These are phyloP conservation scores for Drosophila hamatofila DNA, from an alignment of 2,888 invertebrate genomes.

Conservation along the genomic window DNA sequence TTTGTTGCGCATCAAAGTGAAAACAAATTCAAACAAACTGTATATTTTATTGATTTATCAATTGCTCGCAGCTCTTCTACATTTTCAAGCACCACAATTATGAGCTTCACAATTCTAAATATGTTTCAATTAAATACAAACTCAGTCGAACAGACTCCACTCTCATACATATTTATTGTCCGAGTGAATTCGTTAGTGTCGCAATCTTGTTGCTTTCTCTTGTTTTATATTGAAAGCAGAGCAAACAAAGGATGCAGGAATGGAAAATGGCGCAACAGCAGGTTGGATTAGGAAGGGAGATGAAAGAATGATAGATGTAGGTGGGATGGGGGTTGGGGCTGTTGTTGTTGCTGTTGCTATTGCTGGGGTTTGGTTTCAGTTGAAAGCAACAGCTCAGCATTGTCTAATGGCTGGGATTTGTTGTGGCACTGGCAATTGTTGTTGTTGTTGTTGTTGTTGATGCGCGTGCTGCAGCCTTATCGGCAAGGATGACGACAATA, in stretches of 20 bases:
- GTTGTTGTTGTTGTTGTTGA: background rate
- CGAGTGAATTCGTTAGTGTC: constrained; percentile 38
- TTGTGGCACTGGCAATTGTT: background rate
- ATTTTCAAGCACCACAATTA: background rate
- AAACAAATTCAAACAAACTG: background rate
- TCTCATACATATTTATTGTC: constrained; percentile 7
- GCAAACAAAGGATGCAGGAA: constrained; percentile 23
- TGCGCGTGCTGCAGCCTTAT: constrained; percentile 1
- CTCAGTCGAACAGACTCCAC: background rate
- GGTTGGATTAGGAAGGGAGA: background rate
- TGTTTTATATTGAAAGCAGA: constrained; percentile 14
- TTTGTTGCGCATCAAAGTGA: background rate
- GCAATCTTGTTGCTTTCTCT: constrained; percentile 10
- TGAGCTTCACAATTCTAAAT: background rate
- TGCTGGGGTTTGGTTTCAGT: background rate
- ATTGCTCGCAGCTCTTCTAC: background rate
- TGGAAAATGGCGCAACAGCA: constrained; percentile 41
- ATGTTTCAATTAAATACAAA: constrained; percentile 4
- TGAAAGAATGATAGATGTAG: background rate
- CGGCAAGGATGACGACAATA: constrained; percentile 8
- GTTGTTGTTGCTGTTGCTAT: too few species aligned
- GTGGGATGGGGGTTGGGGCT: too few species aligned
- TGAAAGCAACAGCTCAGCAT: constrained; percentile 8
- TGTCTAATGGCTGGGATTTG: constrained; percentile 14
- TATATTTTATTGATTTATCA: constrained; percentile 12